Evolutionary conservation across 1,140 invertebrate species (phyloP).

Genomic region (Dendrolimus punctatus): DNA sequence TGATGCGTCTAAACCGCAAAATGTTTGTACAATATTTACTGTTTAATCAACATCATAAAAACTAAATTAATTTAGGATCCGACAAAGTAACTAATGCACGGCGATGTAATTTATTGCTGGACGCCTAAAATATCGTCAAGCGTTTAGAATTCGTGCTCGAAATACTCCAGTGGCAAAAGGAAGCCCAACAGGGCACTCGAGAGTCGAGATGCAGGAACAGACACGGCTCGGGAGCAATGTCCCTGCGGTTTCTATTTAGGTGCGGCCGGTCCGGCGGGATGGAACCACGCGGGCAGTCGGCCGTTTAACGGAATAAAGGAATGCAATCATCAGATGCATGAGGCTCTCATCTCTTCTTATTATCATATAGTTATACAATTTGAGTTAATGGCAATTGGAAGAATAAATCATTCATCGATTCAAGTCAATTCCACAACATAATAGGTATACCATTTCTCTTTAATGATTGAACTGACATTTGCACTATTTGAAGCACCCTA

Average conservation of each 20-base stretch:
- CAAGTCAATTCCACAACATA: no score
- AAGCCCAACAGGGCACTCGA: conserved; percentile 52
- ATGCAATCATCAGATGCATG: conserved; percentile 37
- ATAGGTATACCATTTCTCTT: no score
- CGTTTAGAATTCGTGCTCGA: conserved; percentile 1
- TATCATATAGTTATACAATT: no score
- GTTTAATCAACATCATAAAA: conserved; percentile 15
- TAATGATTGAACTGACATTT: no score
- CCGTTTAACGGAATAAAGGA: conserved; percentile 54
- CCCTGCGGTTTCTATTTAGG: conserved; percentile 71
- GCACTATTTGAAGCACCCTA: no score
- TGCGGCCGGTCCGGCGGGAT: conserved; percentile 59
- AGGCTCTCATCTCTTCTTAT: conserved; percentile 22
- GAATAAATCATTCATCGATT: no score
- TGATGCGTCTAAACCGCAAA: neutral
- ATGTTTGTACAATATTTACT: conserved; percentile 13
- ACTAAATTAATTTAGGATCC: conserved; percentile 1
- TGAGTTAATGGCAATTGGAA: no score
- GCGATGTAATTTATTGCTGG: conserved; percentile 2
- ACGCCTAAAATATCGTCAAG: conserved; percentile 2
- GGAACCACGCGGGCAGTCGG: conserved; percentile 51
- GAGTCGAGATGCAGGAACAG: conserved; percentile 48
- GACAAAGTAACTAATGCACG: neutral
- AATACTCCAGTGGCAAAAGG: conserved; percentile 21
- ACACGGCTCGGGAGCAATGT: conserved; percentile 57